Conservation (phyloP, 2,888 invertebrate genomes). For the Nephrotoma flavescens region DNA sequence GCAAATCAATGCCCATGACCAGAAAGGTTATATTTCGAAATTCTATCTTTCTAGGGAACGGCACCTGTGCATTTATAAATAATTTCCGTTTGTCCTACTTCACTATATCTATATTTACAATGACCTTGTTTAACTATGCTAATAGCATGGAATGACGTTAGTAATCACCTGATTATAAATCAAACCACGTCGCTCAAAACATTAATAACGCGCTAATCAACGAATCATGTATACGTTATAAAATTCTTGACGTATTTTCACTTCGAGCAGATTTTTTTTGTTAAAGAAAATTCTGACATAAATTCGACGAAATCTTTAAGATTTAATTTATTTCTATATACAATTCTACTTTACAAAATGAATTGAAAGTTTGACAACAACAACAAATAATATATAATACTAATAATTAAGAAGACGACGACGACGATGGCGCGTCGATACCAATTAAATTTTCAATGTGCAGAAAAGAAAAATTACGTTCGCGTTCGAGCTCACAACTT, state of each 20-base stretch:
- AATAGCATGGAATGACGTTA: neutral
- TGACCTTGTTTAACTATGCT: neutral
- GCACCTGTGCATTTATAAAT: neutral
- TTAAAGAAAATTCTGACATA: neutral
- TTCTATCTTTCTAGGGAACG: neutral
- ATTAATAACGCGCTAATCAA: neutral
- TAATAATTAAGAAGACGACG: neutral
- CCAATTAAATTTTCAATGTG: neutral
- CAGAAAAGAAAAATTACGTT: neutral
- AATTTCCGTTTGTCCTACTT: neutral
- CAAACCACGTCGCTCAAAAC: neutral
- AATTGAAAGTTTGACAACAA: neutral
- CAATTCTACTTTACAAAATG: neutral
- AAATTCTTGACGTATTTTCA: neutral
- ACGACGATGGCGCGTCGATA: neutral
- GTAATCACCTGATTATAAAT: neutral
- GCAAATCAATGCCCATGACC: no score
- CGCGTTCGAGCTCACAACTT: neutral
- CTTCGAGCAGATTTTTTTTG: neutral
- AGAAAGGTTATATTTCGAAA: no score
- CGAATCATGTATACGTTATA: neutral
- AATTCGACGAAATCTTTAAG: neutral
- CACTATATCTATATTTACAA: neutral
- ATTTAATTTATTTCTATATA: neutral
- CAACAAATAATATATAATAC: neutral